These are phyloP conservation scores for Megalurothrips usitatus DNA, from an alignment of 2,888 invertebrate species.

Conservation along the genomic window DNA sequence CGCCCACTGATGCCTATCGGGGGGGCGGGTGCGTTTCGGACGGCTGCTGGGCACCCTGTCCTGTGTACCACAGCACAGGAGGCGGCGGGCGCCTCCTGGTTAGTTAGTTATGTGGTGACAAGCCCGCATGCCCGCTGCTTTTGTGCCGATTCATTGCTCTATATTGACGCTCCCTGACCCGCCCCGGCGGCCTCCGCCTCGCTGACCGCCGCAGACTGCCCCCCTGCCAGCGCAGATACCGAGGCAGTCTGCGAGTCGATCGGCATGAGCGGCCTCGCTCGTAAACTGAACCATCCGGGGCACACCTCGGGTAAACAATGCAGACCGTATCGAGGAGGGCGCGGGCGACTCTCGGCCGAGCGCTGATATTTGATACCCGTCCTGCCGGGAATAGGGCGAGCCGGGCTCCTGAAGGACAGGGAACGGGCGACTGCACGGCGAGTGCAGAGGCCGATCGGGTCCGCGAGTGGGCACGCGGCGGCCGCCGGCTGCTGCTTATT, in stretches of 20 bases:
- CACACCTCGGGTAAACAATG: background rate
- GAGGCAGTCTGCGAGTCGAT: background rate
- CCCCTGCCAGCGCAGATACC: background rate
- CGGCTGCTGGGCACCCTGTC: background rate
- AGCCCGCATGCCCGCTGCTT: no score
- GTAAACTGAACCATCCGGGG: background rate
- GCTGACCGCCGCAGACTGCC: no score
- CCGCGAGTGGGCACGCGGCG: no score
- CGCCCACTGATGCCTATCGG: background rate
- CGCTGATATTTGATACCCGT: conserved; percentile 4
- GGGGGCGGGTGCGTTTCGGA: background rate
- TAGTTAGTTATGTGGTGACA: background rate
- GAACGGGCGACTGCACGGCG: no score
- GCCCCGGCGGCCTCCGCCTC: no score
- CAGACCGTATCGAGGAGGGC: background rate
- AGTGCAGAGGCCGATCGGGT: no score
- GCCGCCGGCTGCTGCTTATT: no score
- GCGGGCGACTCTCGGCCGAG: background rate
- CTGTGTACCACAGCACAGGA: no score
- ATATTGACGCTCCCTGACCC: background rate
- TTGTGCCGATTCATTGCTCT: background rate
- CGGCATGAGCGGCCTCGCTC: background rate
- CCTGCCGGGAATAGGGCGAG: no score
- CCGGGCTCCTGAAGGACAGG: no score
- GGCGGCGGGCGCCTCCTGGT: no score